A percentile compares a stretch with the other conserved stretches of the same genome.
Evolutionary conservation across 1,140 invertebrate genomes (phyloP).

Genomic region (Manduca sexta): DNA sequence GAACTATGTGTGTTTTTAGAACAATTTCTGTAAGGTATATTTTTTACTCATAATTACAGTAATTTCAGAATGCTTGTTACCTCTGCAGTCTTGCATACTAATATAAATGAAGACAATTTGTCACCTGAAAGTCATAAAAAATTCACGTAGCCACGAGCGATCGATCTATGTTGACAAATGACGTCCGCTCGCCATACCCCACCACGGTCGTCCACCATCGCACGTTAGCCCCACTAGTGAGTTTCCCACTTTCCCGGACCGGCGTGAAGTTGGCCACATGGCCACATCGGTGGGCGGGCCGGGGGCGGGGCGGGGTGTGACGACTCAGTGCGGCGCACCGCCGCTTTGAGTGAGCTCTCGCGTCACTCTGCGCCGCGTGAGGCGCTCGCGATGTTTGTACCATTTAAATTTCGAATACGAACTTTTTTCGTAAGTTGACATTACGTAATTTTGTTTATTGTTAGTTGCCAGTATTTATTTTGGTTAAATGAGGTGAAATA

Average conservation of each 20-base stretch:
- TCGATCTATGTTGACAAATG: slow-evolving; percentile 19
- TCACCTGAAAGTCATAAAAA: not conserved
- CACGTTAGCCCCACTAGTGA: slow-evolving; percentile 34
- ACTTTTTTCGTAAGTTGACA: no score
- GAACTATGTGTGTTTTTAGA: no score
- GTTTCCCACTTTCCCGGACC: slow-evolving; percentile 56
- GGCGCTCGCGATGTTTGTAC: slow-evolving; percentile 18
- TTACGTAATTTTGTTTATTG: no score
- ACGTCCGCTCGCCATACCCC: slow-evolving; percentile 16
- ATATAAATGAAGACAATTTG: not conserved
- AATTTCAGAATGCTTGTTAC: no score
- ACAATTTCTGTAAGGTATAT: no score
- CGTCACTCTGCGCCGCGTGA: slow-evolving; percentile 32
- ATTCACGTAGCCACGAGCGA: not conserved
- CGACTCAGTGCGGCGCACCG: slow-evolving; percentile 18
- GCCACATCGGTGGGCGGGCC: slow-evolving; percentile 43
- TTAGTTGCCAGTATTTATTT: no score
- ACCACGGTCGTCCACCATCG: slow-evolving; percentile 16
- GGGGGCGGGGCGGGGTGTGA: slow-evolving; percentile 39
- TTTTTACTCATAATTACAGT: no score
- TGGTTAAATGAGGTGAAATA: no score
- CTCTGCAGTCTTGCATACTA: no score
- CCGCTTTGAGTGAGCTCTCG: slow-evolving; percentile 13
- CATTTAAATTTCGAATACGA: no score
- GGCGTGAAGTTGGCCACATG: slow-evolving; percentile 44